These are phyloP conservation scores for Sinella curviseta DNA, from an alignment of 1,140 invertebrate genomes.

Conservation along the genomic window DNA sequence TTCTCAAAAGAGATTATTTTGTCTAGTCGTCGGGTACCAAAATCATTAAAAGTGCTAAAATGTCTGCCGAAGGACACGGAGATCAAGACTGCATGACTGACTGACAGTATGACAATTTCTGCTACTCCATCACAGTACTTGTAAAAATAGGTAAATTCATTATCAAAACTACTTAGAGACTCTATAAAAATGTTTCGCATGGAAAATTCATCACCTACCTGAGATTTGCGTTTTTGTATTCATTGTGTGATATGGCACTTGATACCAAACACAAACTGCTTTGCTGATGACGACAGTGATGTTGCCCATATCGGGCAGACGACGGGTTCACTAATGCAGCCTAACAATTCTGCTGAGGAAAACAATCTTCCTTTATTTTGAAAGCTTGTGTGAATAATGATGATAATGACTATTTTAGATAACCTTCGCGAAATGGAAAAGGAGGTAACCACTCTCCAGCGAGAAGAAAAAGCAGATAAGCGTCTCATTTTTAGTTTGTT, in stretches of 20 bases:
- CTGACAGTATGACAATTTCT: too few species aligned
- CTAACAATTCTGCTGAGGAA: not conserved
- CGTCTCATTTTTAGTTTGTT: too few species aligned
- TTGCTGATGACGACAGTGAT: not conserved
- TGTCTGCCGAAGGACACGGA: not conserved
- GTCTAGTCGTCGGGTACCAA: not conserved
- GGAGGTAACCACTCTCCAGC: not conserved
- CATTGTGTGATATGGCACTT: too few species aligned
- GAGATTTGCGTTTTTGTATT: too few species aligned
- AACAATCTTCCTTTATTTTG: not conserved
- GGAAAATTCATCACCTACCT: too few species aligned
- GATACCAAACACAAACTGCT: too few species aligned
- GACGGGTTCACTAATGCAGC: not conserved
- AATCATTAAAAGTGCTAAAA: not conserved
- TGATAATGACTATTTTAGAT: not conserved
- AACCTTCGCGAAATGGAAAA: conserved; percentile 10
- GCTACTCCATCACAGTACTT: too few species aligned
- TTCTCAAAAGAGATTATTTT: too few species aligned
- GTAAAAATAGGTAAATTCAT: too few species aligned
- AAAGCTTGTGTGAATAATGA: too few species aligned
- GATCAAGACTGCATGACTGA: conserved; percentile 10
- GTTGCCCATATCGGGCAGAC: not conserved
- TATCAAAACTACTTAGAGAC: too few species aligned
- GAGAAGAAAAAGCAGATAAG: not conserved
- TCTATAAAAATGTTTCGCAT: too few species aligned